Base-by-base conservation (phyloP, 2,797 vertebrate species). In the Pangasius mekongensis region DNA sequence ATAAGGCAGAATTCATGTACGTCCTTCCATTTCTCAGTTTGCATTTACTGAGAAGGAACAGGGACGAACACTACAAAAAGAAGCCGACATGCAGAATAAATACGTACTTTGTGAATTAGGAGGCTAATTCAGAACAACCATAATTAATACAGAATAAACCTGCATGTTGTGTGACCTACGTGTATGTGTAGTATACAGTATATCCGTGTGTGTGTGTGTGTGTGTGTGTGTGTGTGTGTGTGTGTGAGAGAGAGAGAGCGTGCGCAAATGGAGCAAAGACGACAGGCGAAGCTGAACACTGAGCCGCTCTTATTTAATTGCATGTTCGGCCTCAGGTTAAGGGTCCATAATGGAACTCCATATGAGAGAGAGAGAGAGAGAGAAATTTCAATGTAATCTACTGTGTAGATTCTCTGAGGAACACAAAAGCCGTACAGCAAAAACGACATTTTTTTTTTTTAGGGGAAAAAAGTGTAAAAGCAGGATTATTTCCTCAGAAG, bases 371-470 rank as follows among this genome's bases (percentile, higher is more conserved):
- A 84, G 43, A 78, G 87, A 20, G 20, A 27, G 58, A 92, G 87
- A 13, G 13, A 1, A 95, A 94, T 0, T 95, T 94, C 94, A 94
- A 94, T 94, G 94, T 90, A 93, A 93, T 93, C 93, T 91, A 87
- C 88, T 89, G 92, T 93, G 95, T 93, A 92, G 91, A 94, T 95
- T 94, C 94, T 96, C 93, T 89, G 90, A 94, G 94, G 94, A 94
- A 95, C 94, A 92, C 89, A 93, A 91, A 90, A 86, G 77, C 87
- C 88, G 73, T 87, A 91, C 91, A 94, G 92, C 90, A 93, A 94
- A 95, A 96, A 95, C 90, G 95, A 94, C 94, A 95, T 94, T 33
- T 94, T 93, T 93, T 49, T 86, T 73, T 71, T 47, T 24, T 10
- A 1, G 22, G 33, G 58, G 52, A 78, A 71, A 56, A 27, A 54